Base-by-base conservation (phyloP, 2,888 invertebrate species). In the Synergus gifuensis region DNA sequence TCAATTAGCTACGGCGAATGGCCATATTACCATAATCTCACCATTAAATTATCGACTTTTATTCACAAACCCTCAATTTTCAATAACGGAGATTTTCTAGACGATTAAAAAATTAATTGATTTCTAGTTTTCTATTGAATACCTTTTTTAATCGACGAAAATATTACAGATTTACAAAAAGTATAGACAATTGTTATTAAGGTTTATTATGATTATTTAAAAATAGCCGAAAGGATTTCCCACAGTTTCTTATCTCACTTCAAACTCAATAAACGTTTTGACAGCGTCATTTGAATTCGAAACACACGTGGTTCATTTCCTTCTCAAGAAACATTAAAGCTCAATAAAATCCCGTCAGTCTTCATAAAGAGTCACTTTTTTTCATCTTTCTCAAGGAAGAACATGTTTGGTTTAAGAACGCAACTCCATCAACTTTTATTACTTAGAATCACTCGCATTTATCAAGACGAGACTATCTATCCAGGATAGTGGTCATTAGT, bases 401-500 rank as follows among this genome's bases (percentile, higher is more conserved):
- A 73, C 49, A 73, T 73, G 54, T 36, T 73, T 49, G 22, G n/a
- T 49, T 73, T 9, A 36, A 40, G 73, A 73, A 73, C n/a, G 49
- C 73, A 73, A 54, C 49, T 73, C 54, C 73, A 73, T 73, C 73
- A 73, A 73, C 14, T 73, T 73, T 73, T 73, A 73, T 73, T 36
- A 54, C 73, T 54, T 36, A 49, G 49, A 73, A 49, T 73, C 73
- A 69, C 54, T 73, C 36, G 73, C n/a, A 28, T 73, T 73, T 73
- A 54, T 73, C 49, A 73, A 36, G n/a, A 54, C 54, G 54, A 73
- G 49, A 54, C n/a, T 4, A 73, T 28, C 73, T 49, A n/a, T 73
- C 36, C 49, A 16, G 46, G 16, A 46, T 73, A 46, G 28, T 54
- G 73, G 73, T 73, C 73, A 73, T 73, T 73, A 49, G 46, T 69